Evolutionary conservation across 2,113 vertebrate species (phyloP), one percentile per base, ranked within the genome.

Genomic region (Pipra filicauda): DNA sequence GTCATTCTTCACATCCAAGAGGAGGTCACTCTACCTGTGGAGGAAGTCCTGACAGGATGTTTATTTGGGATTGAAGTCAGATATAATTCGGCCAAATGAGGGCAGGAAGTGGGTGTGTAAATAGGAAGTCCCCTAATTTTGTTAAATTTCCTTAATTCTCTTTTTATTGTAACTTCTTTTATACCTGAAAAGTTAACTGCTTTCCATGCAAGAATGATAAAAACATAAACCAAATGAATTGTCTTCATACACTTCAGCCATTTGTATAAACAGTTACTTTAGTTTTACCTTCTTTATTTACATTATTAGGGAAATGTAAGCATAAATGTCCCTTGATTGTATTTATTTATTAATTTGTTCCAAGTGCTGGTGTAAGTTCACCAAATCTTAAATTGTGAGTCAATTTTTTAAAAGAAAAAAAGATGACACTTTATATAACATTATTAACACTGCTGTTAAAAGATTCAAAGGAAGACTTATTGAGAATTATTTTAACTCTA

Each of bases 311-410:
- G 84, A 96, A 97, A 95, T 79, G 23, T 70, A 96, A 88, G 74
- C 57, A 95, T 92, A 96, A 97, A 97, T 95, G 72, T 94, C 75
- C 52, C 95, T 95, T 31, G 66, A 41, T 64, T 92, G 51, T 70
- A 72, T 91, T 97, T 94, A 95, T 96, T 97, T 97, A 96, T 97
- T 96, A 35, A 39, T 96, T 97, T 97, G 94, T 96, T 96, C 67
- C 82, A 95, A 97, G 90, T 94, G 65, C 81, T 91, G 82, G 79
- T 91, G 73, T 88, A 97, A 96, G 67, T 95, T 97, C 83, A 85
- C 81, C 35, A 86, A 91, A 92, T 76, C 77, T 88, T 95, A 96
- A 91, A 35, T 74, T 96, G 61, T 64, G 46, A 78, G 74, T 88
- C 87, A 55, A 88, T 72, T 97, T 96, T 87, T 95, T 75, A 55